phyloP scores from a whole-genome alignment of 2,888 invertebrate species.

The Melieria picta region DNA sequence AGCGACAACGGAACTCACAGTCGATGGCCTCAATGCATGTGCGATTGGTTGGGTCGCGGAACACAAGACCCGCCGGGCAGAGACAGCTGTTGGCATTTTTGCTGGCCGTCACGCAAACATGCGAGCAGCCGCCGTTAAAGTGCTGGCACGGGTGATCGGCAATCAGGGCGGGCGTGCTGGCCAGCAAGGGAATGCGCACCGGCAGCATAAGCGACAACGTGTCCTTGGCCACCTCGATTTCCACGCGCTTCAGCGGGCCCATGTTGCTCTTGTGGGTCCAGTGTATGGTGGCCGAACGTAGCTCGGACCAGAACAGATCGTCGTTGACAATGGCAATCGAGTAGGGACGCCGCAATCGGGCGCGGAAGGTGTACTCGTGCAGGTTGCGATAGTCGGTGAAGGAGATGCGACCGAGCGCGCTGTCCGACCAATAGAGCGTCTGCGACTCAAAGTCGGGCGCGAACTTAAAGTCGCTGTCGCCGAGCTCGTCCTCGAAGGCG shows the following conservation, averaged over 20 bases:
- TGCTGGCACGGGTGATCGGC: slow-evolving; percentile 70
- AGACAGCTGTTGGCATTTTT: slow-evolving; percentile 65
- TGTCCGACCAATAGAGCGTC: slow-evolving; percentile 76
- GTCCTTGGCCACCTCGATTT: slow-evolving; percentile 53
- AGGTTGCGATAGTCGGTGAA: slow-evolving; percentile 73
- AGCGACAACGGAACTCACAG: slow-evolving; percentile 69
- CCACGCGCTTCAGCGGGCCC: slow-evolving; percentile 57
- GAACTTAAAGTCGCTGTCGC: slow-evolving; percentile 63
- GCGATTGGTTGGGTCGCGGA: slow-evolving; percentile 66
- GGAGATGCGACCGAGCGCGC: slow-evolving; percentile 73
- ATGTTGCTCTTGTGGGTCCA: slow-evolving; percentile 70
- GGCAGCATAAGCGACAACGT: slow-evolving; percentile 45
- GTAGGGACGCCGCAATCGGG: slow-evolving; percentile 68
- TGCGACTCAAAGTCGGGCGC: slow-evolving; percentile 67
- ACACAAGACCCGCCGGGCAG: slow-evolving; percentile 76
- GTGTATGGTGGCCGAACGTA: slow-evolving; percentile 69
- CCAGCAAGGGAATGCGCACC: slow-evolving; percentile 50
- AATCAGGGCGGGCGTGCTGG: slow-evolving; percentile 39
- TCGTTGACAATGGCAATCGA: slow-evolving; percentile 72
- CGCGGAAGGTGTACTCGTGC: slow-evolving; percentile 66
- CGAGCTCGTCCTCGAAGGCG: slow-evolving; percentile 60
- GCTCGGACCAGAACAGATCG: slow-evolving; percentile 77
- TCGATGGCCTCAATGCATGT: slow-evolving; percentile 70
- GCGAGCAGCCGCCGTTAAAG: slow-evolving; percentile 76
- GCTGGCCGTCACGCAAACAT: slow-evolving; percentile 74